Base-by-base conservation (phyloP, 2,888 invertebrate genomes). In the Ornithoptera alexandrae region DNA sequence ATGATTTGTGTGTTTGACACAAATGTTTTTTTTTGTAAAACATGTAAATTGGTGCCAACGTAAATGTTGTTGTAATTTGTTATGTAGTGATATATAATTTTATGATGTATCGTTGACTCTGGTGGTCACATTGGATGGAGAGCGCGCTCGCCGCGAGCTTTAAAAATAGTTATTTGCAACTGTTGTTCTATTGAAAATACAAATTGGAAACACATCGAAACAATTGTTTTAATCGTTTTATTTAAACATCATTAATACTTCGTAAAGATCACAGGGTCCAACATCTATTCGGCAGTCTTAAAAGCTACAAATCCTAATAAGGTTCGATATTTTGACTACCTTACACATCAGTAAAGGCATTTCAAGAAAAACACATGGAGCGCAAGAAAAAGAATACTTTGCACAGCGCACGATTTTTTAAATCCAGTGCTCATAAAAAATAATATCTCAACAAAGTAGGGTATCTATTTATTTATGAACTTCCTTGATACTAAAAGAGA, bases 31-130 rank as follows among this genome's bases (percentile, higher is more conserved):
- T 89, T 85, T 88, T 39, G 39, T 39, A 39, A 86, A 73, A 80
- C 86, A 78, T 88, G 84, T 87, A 82, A 89, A 88, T 88, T 83
- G 92, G 92, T 92, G 92, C 92, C 92, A 92, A 92, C 90, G 89
- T 91, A 87, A 90, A 88, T 85, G 89, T 89, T 90, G 90, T 91
- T 92, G 89, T 92, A 90, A 89, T 89, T 90, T 92, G 91, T 92
- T 92, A 92, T 90, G 84, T 92, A 92, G 90, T 90, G 84, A 87
- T 88, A 86, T 88, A 85, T 88, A 87, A 85, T 90, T 89, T 86
- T 88, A 91, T 90, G 85, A 85, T 82, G 84, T 86, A 84, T 84
- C 85, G 89, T 91, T 88, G 90, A 88, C 83, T 89, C 86, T 87
- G 88, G 86, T 81, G 79, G 85, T 86, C 46, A 81, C 82, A 83